A percentile compares a stretch with the other conserved stretches of the same genome.
phyloP scores from a whole-genome alignment of 2,797 vertebrate species.

The Amblyraja radiata region DNA sequence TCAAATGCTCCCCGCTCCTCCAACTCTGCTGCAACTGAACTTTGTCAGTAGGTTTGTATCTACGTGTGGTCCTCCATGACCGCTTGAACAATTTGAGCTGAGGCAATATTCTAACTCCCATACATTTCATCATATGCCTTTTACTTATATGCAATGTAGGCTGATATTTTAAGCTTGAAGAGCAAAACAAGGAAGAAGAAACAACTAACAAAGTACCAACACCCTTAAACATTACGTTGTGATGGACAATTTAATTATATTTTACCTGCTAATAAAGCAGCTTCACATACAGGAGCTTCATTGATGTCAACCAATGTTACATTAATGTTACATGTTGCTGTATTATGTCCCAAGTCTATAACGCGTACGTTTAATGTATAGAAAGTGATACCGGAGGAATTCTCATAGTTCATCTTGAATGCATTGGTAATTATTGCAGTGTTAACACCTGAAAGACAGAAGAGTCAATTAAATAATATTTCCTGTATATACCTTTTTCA shows the following conservation, averaged over 20 bases:
- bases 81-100: no score
- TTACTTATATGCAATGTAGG: no score
- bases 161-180: not conserved
- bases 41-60: no score
- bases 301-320: not conserved
- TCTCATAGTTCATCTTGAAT: conserved; percentile 2
- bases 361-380: not conserved
- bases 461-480: not conserved
- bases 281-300: conserved; percentile 5
- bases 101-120: no score
- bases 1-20: no score
- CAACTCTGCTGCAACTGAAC: no score
- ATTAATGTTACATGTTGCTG: not conserved
- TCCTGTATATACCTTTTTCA: not conserved
- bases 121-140: no score
- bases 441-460: not conserved
- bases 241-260: not conserved
- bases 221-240: no score
- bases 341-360: not conserved
- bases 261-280: not conserved
- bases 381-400: not conserved
- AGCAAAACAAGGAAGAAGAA: no score
- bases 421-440: conserved; percentile 14
- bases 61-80: no score
- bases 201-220: no score